Conservation (phyloP, 1,140 invertebrate genomes). For the Lordiphosa stackelbergi region DNA sequence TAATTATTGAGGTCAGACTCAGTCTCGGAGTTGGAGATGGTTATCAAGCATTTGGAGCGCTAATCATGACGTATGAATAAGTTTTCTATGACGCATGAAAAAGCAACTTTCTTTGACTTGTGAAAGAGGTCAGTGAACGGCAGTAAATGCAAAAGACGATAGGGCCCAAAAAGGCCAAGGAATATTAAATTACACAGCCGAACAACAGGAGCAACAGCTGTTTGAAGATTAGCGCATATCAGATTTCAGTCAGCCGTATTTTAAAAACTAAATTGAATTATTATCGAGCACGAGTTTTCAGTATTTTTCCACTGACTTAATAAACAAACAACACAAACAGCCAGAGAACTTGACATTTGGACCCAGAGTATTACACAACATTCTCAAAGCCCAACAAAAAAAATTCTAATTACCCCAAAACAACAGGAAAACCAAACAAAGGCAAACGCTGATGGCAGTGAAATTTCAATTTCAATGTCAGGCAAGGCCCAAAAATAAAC, state of each 20-base stretch:
- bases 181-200: conserved; percentile 35
- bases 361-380: too few species aligned
- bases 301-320: too few species aligned
- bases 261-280: too few species aligned
- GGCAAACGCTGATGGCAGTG: too few species aligned
- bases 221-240: not conserved
- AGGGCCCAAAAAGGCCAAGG: conserved; percentile 9
- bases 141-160: conserved; percentile 1
- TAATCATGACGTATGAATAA: conserved; percentile 23
- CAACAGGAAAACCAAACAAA: too few species aligned
- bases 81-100: conserved; percentile 45
- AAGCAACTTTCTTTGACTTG: conserved; percentile 49
- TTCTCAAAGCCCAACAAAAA: too few species aligned
- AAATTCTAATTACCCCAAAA: too few species aligned
- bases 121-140: conserved; percentile 61
- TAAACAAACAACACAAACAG: too few species aligned
- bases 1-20: conserved; percentile 51
- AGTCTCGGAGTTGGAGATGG: conserved; percentile 28
- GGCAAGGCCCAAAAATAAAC: conserved; percentile 5
- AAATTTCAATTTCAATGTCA: conserved; percentile 34
- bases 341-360: too few species aligned
- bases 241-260: conserved; percentile 8
- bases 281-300: too few species aligned
- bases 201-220: not conserved
- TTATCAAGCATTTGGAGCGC: conserved; percentile 30